phyloP scores from a whole-genome alignment of 2,888 invertebrate species.

The Agapostemon virescens region DNA sequence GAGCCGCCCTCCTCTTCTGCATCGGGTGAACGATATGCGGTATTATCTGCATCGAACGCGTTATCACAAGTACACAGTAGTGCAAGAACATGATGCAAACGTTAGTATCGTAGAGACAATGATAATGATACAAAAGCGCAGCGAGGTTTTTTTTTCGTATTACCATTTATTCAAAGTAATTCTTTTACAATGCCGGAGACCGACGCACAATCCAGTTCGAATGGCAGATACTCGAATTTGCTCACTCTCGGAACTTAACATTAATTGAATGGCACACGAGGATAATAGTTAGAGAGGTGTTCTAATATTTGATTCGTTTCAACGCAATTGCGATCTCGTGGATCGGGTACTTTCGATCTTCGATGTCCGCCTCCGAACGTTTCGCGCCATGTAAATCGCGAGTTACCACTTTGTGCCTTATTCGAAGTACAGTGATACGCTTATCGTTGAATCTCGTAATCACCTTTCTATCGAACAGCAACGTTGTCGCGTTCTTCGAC shows the following conservation, averaged over 20 bases:
- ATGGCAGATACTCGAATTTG: constrained; percentile 37
- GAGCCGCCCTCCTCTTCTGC: neutral
- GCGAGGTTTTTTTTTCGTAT: constrained; percentile 55
- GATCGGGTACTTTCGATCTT: neutral
- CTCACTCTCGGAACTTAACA: constrained; percentile 55
- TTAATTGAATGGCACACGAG: constrained; percentile 66
- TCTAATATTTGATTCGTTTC: constrained; percentile 49
- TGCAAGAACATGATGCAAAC: neutral
- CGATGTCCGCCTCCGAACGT: constrained; percentile 15
- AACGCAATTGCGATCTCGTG: constrained; percentile 12
- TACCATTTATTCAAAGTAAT: constrained; percentile 64
- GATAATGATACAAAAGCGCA: constrained; percentile 46
- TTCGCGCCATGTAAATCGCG: neutral
- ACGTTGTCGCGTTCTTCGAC: constrained; percentile 13
- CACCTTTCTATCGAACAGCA: neutral
- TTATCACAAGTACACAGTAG: neutral
- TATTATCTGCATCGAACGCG: neutral
- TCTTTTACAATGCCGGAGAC: constrained; percentile 61
- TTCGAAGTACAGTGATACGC: constrained; percentile 15
- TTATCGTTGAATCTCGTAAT: neutral
- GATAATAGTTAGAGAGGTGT: constrained; percentile 55
- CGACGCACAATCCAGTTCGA: constrained; percentile 29
- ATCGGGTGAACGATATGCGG: neutral
- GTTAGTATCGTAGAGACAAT: constrained; percentile 41
- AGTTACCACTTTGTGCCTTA: constrained; percentile 11